Evolutionary conservation across 2,113 vertebrate genomes (phyloP).

Genomic region (Numenius arquata): DNA sequence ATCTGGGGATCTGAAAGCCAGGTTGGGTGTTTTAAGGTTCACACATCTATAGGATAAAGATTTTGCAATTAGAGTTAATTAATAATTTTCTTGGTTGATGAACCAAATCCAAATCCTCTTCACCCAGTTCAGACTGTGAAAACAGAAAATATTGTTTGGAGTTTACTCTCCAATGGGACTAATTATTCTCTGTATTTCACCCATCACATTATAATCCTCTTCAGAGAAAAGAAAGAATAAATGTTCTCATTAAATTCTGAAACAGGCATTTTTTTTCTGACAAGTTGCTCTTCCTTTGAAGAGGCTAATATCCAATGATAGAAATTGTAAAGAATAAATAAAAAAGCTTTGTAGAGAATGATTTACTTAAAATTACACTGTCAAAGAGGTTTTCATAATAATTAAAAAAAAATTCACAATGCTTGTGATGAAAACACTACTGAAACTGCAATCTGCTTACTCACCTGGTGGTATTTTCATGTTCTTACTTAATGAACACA

Average conservation of each 20-base stretch:
- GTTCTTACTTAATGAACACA: background rate
- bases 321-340: constrained; percentile 30
- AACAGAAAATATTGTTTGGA: constrained; percentile 42
- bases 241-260: constrained; percentile 71
- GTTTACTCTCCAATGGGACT: constrained; percentile 63
- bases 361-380: constrained; percentile 25
- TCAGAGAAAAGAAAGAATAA: constrained; percentile 70
- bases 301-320: background rate
- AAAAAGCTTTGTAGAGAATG: constrained; percentile 16
- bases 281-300: constrained; percentile 51
- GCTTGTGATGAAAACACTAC: constrained; percentile 33
- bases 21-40: background rate
- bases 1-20: background rate
- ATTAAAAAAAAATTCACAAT: background rate
- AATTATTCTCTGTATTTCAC: constrained; percentile 69
- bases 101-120: background rate
- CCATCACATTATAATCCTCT: constrained; percentile 59
- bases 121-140: constrained; percentile 2
- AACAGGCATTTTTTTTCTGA: constrained; percentile 38
- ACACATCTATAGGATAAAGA: background rate
- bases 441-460: constrained; percentile 38
- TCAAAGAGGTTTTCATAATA: constrained; percentile 29
- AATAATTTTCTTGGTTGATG: background rate
- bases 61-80: background rate
- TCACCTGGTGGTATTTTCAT: constrained; percentile 48